phyloP scores from a whole-genome alignment of 2,113 vertebrate species.

The Corythoichthys intestinalis region DNA sequence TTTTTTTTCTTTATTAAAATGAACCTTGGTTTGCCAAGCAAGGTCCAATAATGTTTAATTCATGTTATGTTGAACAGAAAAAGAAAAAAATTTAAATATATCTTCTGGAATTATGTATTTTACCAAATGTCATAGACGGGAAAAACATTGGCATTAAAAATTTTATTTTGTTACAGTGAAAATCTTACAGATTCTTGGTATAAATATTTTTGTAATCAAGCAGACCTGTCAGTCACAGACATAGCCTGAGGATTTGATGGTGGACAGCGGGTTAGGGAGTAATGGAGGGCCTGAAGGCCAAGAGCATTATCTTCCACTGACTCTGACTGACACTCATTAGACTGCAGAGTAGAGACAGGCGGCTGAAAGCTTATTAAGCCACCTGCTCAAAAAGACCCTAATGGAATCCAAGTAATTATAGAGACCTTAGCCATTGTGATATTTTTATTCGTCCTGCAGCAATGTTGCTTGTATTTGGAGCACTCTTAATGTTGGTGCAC shows the following conservation, averaged over 20 bases:
- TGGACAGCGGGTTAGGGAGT: constrained; percentile 46
- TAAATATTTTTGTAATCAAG: constrained; percentile 31
- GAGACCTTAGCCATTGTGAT: constrained; percentile 67
- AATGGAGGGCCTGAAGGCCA: constrained; percentile 62
- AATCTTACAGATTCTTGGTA: constrained; percentile 12
- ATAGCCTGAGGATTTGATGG: constrained; percentile 38
- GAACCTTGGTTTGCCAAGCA: no score
- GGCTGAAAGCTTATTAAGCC: constrained; percentile 71
- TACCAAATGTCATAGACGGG: not conserved
- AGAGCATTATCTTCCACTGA: constrained; percentile 62
- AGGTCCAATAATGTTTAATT: no score
- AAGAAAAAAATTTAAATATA: not conserved
- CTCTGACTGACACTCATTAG: constrained; percentile 73
- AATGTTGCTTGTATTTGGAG: constrained; percentile 69
- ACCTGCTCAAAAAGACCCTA: constrained; percentile 60
- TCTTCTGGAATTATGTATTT: not conserved
- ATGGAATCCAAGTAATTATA: constrained; percentile 74
- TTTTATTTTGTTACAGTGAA: constrained; percentile 26
- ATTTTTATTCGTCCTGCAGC: constrained; percentile 70
- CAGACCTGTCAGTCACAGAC: constrained; percentile 43
- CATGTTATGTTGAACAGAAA: no score
- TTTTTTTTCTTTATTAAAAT: no score
- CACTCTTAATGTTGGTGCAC: constrained; percentile 71
- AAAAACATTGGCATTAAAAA: constrained; percentile 15
- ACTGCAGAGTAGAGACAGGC: constrained; percentile 53